Evolutionary conservation across 2,113 vertebrate species (phyloP).

Genomic region (Hyla sarda): DNA sequence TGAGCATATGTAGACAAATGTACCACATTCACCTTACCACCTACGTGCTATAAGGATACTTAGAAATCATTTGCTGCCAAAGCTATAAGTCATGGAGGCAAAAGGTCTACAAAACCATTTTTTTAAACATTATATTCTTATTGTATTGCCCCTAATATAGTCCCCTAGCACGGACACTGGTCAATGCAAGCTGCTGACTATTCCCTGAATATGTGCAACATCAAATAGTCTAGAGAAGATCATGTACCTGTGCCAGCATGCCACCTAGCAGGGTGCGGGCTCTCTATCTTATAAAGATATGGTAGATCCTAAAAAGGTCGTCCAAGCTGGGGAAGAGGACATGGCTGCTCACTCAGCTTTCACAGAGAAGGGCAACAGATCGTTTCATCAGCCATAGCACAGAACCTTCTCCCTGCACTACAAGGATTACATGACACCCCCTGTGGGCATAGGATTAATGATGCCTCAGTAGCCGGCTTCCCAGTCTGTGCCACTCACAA

Average conservation of each 20-base stretch:
- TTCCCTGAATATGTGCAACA: no score
- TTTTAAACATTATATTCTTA: no score
- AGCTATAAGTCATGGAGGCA: no score
- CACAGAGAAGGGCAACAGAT: slow-evolving; percentile 36
- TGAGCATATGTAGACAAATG: not conserved
- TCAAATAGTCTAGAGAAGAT: no score
- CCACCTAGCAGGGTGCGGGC: not conserved
- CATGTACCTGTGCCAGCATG: not conserved
- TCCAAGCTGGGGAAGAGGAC: not conserved
- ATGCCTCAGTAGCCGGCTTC: slow-evolving; percentile 43
- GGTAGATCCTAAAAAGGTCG: not conserved
- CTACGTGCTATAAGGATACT: not conserved
- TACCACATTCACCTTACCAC: not conserved
- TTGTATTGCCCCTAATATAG: no score
- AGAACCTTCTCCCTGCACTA: slow-evolving; percentile 5
- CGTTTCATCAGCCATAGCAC: slow-evolving; percentile 46
- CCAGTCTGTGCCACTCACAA: slow-evolving; percentile 25
- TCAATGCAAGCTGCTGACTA: no score
- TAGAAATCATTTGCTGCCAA: not conserved
- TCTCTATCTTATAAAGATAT: no score
- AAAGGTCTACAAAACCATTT: no score
- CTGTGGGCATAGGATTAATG: slow-evolving; percentile 36
- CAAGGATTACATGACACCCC: slow-evolving; percentile 25
- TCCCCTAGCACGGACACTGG: no score
- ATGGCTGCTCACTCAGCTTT: not conserved